Evolutionary conservation across 2,113 vertebrate genomes (phyloP).

Genomic region (Lophochroa leadbeateri): DNA sequence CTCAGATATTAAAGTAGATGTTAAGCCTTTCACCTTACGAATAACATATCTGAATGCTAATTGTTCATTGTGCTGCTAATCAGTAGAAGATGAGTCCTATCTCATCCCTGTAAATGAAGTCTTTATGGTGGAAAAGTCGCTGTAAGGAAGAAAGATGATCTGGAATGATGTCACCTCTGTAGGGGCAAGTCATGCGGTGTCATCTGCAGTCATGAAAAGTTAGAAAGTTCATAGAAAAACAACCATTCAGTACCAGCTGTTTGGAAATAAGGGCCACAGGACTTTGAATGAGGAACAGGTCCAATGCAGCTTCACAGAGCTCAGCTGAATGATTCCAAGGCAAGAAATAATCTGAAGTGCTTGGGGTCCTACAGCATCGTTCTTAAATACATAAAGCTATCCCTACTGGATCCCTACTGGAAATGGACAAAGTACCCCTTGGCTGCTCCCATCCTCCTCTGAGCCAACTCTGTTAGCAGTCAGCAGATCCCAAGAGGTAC

Average conservation of each 20-base stretch:
- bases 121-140: not conserved
- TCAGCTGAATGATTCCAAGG: not conserved
- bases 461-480: not conserved
- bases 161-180: not conserved
- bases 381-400: not conserved
- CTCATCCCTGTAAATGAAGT: not conserved
- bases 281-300: not conserved
- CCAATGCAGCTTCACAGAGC: not conserved
- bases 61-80: not conserved
- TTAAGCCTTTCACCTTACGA: not conserved
- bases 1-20: not conserved
- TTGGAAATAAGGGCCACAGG: not conserved
- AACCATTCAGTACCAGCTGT: not conserved
- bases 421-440: not conserved
- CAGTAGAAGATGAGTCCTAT: not conserved
- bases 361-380: not conserved
- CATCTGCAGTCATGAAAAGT: rapidly evolving
- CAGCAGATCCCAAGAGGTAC: not conserved
- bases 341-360: not conserved
- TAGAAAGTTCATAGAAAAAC: not conserved
- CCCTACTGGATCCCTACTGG: not conserved
- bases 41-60: not conserved
- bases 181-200: not conserved
- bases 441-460: not conserved
- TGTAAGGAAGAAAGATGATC: not conserved